These are phyloP conservation scores for Scaptomyza cyrtandrae DNA, from an alignment of 2,888 invertebrate genomes.

Conservation along the genomic window DNA sequence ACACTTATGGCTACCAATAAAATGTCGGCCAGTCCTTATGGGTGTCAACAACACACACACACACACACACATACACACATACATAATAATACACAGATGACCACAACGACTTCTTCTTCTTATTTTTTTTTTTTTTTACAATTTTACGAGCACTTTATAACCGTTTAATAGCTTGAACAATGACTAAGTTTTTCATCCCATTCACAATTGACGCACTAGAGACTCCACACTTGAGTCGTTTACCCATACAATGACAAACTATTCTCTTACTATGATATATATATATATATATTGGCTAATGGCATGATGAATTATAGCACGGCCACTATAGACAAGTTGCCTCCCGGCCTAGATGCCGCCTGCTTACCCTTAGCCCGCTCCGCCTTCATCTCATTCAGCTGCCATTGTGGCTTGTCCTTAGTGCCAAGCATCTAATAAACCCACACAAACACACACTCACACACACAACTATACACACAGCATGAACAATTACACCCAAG, in stretches of 20 bases:
- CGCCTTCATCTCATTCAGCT: conserved; percentile 11
- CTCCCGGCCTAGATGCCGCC: conserved; percentile 12
- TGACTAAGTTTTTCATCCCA: conserved; percentile 42
- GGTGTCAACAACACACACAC: conserved; percentile 64
- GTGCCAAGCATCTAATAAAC: conserved; percentile 56
- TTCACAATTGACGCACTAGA: conserved; percentile 63
- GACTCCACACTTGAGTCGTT: conserved; percentile 56
- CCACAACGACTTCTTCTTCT: neutral
- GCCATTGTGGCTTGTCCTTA: conserved; percentile 47
- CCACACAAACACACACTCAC: conserved; percentile 26
- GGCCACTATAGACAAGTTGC: conserved; percentile 49
- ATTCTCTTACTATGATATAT: conserved; percentile 24
- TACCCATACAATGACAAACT: conserved; percentile 50
- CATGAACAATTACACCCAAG: conserved; percentile 17
- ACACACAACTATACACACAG: conserved; percentile 12
- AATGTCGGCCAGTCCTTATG: conserved; percentile 75
- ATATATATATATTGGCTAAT: conserved; percentile 68
- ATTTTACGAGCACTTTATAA: conserved; percentile 77
- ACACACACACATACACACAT: neutral
- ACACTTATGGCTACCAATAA: conserved; percentile 73
- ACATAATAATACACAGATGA: conserved; percentile 57
- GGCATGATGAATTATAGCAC: conserved; percentile 72
- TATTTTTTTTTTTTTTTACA: conserved; percentile 46
- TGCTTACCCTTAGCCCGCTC: neutral
- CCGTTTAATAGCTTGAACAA: conserved; percentile 75